These are phyloP conservation scores for Deroplatys truncata DNA, from an alignment of 2,888 invertebrate species.

Conservation along the genomic window DNA sequence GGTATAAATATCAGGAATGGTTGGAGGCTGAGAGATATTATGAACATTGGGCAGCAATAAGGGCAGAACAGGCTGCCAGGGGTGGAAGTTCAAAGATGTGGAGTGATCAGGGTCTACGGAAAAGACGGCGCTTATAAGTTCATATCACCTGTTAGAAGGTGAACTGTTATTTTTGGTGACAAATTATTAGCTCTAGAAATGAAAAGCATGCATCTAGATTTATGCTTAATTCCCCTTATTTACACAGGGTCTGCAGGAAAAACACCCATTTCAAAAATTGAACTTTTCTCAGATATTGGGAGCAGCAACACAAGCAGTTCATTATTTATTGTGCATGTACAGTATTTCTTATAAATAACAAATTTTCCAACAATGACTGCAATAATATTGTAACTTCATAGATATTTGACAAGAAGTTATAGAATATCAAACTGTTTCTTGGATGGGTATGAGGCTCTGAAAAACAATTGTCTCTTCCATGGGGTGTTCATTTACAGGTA, in stretches of 20 bases:
- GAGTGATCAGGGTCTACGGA: constrained; percentile 9
- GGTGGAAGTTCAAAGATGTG: constrained; percentile 1
- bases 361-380: too few relatives aligned
- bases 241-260: not conserved
- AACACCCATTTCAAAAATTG: not conserved
- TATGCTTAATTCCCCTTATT: not conserved
- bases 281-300: not conserved
- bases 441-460: too few relatives aligned
- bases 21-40: constrained; percentile 75
- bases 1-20: constrained; percentile 92
- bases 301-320: not conserved
- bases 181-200: not conserved
- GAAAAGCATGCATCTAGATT: not conserved
- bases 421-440: too few relatives aligned
- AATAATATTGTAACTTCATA: too few relatives aligned
- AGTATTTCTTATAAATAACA: too few relatives aligned
- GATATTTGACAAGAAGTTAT: too few relatives aligned
- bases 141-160: not conserved
- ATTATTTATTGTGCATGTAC: too few relatives aligned
- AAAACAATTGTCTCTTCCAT: too few relatives aligned
- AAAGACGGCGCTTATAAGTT: not conserved
- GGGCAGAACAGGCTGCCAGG: constrained; percentile 17
- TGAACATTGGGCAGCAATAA: constrained; percentile 57
- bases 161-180: not conserved
- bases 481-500: too few relatives aligned